Percentiles rank a stretch among this genome's conserved stretches.
These are phyloP conservation scores for Ictalurus furcatus DNA, from an alignment of 2,113 vertebrate species.

Conservation along the genomic window DNA sequence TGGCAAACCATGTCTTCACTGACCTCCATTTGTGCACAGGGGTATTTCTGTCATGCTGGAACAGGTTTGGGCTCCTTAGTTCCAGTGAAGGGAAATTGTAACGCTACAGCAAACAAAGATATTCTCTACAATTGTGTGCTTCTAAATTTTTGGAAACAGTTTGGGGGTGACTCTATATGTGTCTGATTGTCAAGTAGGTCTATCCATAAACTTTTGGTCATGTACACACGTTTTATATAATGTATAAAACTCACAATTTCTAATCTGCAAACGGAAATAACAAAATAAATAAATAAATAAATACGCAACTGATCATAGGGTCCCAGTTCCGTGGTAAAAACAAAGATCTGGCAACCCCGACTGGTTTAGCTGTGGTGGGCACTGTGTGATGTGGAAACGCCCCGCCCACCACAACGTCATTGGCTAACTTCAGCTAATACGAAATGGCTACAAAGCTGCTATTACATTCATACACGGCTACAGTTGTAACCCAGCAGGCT, in stretches of 20 bases:
- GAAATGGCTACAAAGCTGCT: conserved; percentile 3
- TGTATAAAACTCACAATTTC: neutral
- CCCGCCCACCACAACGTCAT: conserved; percentile 23
- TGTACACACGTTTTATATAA: neutral
- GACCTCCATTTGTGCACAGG: neutral
- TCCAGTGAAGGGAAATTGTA: neutral
- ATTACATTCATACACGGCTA: conserved; percentile 26
- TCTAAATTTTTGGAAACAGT: neutral
- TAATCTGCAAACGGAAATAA: neutral
- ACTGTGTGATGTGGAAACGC: neutral
- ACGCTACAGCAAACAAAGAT: no score
- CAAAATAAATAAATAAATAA: neutral
- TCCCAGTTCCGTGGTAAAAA: no score
- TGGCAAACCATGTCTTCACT: neutral
- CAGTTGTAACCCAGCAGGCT: neutral
- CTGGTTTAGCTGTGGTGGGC: neutral
- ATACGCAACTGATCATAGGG: neutral
- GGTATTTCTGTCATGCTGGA: neutral
- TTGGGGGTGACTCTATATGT: neutral
- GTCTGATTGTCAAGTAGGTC: neutral
- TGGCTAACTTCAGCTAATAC: neutral
- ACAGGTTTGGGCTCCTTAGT: neutral
- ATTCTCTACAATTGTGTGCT: neutral
- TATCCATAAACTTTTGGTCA: neutral
- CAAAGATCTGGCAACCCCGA: neutral